Evolutionary conservation across 2,888 invertebrate species (phyloP), one percentile per base, ranked within the genome.

Genomic region (Rhamphomyia laevipes): DNA sequence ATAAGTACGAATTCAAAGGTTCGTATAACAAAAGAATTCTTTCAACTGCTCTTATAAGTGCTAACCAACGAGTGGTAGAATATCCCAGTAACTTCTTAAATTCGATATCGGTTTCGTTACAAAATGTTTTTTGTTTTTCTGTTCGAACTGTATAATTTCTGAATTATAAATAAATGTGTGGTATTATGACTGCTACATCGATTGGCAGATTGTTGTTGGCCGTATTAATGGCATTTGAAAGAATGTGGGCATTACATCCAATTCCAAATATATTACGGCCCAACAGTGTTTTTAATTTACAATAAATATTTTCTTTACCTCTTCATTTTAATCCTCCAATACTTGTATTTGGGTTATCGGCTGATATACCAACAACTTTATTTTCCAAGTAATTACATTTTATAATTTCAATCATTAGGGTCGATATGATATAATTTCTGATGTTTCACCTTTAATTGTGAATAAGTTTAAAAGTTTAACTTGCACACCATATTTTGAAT

Each of bases 351-450:
- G 49, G 42, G n/a, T 49, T 43, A 46, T 48, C 42, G n/a, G 45
- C 42, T 43, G 40, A 48, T 38, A 51, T 42, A 43, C 42, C 31
- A 30, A 51, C 43, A 15, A 47, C 17, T 48, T 51, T 51, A n/a
- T n/a, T n/a, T n/a, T n/a, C n/a, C n/a, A n/a, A n/a, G n/a, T n/a
- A n/a, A n/a, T n/a, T n/a, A n/a, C n/a, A n/a, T n/a, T n/a, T n/a
- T n/a, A n/a, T n/a, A n/a, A n/a, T n/a, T n/a, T n/a, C n/a, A n/a
- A n/a, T 45, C 37, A 51, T 45, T 30, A 43, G 48, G 40, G 16
- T 47, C 31, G 50, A 51, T 41, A 47, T n/a, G n/a, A n/a, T n/a
- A n/a, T n/a, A n/a, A n/a, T n/a, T 23, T 50, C 50, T 13, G 45
- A 44, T 45, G 51, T 51, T 45, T 49, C 45, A 41, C 45, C 49